Percentiles rank a stretch among this genome's conserved stretches.
Conservation (phyloP, 2,797 vertebrate genomes). For the Lutjanus campechanus region DNA sequence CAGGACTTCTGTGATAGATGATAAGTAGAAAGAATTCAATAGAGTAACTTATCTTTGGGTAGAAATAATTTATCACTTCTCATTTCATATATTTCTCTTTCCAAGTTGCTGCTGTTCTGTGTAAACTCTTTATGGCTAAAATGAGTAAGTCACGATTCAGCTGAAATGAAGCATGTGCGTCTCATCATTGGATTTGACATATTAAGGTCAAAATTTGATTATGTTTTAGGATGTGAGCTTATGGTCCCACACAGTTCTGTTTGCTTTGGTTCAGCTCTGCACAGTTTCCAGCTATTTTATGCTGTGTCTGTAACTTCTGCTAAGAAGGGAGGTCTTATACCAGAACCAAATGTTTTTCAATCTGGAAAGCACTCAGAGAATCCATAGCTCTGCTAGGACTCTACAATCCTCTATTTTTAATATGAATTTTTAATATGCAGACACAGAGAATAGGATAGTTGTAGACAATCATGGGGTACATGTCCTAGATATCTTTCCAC, state of each 20-base stretch:
- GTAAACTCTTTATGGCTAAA: not conserved
- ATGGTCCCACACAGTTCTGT: conserved; percentile 19
- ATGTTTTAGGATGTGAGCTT: conserved; percentile 27
- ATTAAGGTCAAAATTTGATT: conserved; percentile 55
- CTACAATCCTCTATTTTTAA: not conserved
- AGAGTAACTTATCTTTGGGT: conserved; percentile 43
- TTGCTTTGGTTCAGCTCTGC: conserved; percentile 24
- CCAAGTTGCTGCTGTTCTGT: conserved; percentile 16
- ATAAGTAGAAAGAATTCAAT: conserved; percentile 48
- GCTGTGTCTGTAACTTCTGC: conserved; percentile 46
- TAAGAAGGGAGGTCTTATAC: conserved; percentile 14
- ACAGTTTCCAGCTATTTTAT: conserved; percentile 39
- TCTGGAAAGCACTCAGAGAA: conserved; percentile 10
- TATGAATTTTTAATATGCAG: not conserved
- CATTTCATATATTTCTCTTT: conserved; percentile 39
- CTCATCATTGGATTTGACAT: conserved; percentile 46
- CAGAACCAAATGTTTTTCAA: conserved; percentile 22
- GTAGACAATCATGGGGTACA: not conserved
- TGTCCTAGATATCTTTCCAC: not conserved
- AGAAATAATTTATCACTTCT: conserved; percentile 53
- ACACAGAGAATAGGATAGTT: not conserved
- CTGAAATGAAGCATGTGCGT: conserved; percentile 34
- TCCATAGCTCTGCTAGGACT: conserved; percentile 7
- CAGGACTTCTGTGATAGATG: conserved; percentile 47
- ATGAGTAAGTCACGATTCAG: conserved; percentile 13